Evolutionary conservation across 2,888 invertebrate genomes (phyloP).

Genomic region (Eubasilissa splendida): DNA sequence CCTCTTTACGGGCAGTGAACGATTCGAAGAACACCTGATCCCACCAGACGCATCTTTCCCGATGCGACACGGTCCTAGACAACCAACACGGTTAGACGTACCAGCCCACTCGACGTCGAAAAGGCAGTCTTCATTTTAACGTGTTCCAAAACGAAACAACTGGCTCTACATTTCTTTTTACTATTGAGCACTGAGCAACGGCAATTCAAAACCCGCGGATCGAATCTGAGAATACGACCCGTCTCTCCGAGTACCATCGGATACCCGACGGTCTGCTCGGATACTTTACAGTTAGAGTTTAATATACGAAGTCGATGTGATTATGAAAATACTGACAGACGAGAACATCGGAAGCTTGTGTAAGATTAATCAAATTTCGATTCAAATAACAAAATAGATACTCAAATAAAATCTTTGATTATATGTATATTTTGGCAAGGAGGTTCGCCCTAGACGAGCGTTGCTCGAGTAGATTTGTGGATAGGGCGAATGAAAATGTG

Average conservation of each 20-base stretch:
- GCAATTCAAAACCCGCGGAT: conserved; percentile 30
- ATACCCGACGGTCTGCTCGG: conserved; percentile 11
- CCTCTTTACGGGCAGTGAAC: conserved; percentile 28
- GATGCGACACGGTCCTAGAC: conserved; percentile 30
- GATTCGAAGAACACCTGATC: conserved; percentile 23
- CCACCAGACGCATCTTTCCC: conserved; percentile 35
- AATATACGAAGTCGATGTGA: conserved; percentile 44
- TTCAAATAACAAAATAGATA: neutral
- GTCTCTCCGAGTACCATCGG: conserved; percentile 1
- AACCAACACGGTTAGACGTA: conserved; percentile 11
- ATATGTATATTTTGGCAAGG: no score
- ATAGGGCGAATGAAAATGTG: no score
- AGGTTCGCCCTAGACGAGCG: no score
- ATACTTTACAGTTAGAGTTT: conserved; percentile 46
- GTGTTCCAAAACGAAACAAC: neutral
- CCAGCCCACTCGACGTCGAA: neutral
- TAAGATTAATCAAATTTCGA: conserved; percentile 10
- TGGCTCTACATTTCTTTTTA: neutral
- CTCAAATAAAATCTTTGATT: no score
- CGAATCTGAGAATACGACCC: conserved; percentile 35
- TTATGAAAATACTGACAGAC: conserved; percentile 36
- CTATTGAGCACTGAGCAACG: conserved; percentile 1
- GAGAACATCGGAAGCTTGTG: neutral
- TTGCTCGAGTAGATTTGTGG: no score
- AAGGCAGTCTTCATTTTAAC: neutral